Percentiles rank a stretch among this genome's conserved stretches.
These are phyloP conservation scores for Cygnus atratus DNA, from an alignment of 2,113 vertebrate genomes.

Conservation along the genomic window DNA sequence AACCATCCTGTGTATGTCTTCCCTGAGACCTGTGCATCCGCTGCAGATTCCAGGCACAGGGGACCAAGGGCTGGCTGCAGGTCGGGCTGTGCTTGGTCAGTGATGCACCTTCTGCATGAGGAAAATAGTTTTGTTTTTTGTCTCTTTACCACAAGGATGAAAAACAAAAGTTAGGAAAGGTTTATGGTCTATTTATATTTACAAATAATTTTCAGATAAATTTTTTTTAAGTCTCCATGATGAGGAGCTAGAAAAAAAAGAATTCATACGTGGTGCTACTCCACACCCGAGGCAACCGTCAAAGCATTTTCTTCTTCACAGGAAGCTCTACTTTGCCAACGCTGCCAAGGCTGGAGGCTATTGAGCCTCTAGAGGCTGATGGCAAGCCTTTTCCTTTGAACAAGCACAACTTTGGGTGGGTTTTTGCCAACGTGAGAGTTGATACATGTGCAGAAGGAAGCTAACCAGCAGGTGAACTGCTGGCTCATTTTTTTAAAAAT, in stretches of 20 bases:
- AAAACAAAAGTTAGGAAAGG: neutral
- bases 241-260: neutral
- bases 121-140: neutral
- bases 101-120: neutral
- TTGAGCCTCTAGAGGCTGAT: neutral
- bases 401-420: neutral
- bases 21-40: fast-evolving
- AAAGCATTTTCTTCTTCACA: neutral
- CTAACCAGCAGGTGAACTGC: neutral
- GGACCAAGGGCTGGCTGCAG: neutral
- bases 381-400: neutral
- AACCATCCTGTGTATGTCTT: neutral
- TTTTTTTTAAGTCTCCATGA: neutral
- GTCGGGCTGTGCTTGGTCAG: neutral
- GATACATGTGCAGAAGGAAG: neutral
- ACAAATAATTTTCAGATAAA: neutral
- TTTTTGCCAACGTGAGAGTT: neutral
- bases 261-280: neutral
- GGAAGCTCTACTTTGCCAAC: neutral
- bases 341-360: neutral
- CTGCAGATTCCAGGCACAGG: fast-evolving
- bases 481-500: neutral
- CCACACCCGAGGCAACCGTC: neutral
- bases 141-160: neutral
- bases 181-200: neutral